These are phyloP conservation scores for Asteroscopus sphinx DNA, from an alignment of 2,888 invertebrate genomes.

Conservation along the genomic window DNA sequence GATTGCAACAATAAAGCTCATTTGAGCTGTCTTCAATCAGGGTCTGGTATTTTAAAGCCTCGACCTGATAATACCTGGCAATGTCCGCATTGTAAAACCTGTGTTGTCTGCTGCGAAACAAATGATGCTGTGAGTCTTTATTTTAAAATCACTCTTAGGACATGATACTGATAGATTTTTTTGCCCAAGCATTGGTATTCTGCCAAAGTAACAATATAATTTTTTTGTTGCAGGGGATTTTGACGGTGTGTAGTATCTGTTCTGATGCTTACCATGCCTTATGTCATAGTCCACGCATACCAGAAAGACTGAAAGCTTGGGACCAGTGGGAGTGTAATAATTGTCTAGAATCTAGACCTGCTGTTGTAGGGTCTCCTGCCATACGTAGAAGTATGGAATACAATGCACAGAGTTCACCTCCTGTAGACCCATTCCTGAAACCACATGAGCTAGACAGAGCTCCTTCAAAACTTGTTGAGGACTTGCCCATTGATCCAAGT, in stretches of 20 bases:
- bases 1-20: conserved; percentile 94
- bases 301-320: conserved; percentile 88
- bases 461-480: conserved; percentile 77
- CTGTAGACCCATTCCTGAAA: conserved; percentile 81
- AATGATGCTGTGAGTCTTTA: conserved; percentile 91
- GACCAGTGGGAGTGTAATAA: conserved; percentile 93
- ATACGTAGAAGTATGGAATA: conserved; percentile 76
- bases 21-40: conserved; percentile 92
- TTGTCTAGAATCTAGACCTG: conserved; percentile 87
- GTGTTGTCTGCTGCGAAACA: conserved; percentile 94
- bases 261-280: conserved; percentile 95
- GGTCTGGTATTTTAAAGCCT: conserved; percentile 91
- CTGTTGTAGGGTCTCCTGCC: conserved; percentile 76
- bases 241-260: conserved; percentile 95
- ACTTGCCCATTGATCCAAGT: conserved; percentile 90
- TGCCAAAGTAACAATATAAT: too few relatives aligned
- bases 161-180: too few relatives aligned
- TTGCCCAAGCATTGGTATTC: too few relatives aligned
- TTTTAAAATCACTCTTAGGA: too few relatives aligned
- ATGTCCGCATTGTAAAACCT: conserved; percentile 97
- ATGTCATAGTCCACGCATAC: conserved; percentile 94
- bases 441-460: conserved; percentile 85
- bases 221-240: conserved; percentile 88
- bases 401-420: conserved; percentile 66
- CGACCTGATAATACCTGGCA: conserved; percentile 94